These are phyloP conservation scores for Dichetophora obliterata DNA, from an alignment of 2,888 invertebrate genomes.

Conservation along the genomic window DNA sequence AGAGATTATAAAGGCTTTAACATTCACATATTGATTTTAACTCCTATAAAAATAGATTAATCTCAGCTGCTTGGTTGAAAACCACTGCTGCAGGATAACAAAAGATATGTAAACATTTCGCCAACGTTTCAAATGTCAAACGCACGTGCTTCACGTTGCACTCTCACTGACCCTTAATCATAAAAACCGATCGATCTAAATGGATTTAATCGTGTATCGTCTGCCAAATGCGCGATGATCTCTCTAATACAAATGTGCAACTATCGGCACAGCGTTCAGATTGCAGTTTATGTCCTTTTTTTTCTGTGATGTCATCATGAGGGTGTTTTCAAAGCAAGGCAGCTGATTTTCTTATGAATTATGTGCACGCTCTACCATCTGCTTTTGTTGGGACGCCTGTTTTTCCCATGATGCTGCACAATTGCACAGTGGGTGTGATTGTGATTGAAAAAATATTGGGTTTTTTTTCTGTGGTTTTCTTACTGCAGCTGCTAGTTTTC, in stretches of 20 bases:
- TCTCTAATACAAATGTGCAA: conserved; percentile 5
- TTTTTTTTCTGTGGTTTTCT: too few species aligned
- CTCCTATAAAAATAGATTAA: not conserved
- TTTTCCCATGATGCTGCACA: not conserved
- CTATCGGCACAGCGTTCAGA: not conserved
- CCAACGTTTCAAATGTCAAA: not conserved
- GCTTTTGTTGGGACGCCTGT: too few species aligned
- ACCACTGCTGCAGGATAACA: conserved; percentile 1
- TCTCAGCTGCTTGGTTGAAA: not conserved
- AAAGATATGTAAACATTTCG: conserved; percentile 1
- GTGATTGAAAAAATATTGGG: not conserved
- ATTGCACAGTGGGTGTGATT: not conserved
- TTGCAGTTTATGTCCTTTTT: not conserved
- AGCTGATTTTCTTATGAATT: not conserved
- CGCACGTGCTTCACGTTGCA: not conserved
- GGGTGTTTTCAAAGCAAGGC: not conserved
- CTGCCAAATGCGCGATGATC: not conserved
- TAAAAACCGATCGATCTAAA: conserved; percentile 1
- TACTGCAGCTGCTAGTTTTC: too few species aligned
- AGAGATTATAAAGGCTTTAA: too few species aligned
- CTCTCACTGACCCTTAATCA: too few species aligned
- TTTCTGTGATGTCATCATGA: conserved; percentile 1
- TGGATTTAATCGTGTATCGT: conserved; percentile 7
- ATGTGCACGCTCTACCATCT: not conserved
- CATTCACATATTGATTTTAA: not conserved